Evolutionary conservation across 2,113 vertebrate genomes (phyloP).

Genomic region (Coptodon bakossiorum): DNA sequence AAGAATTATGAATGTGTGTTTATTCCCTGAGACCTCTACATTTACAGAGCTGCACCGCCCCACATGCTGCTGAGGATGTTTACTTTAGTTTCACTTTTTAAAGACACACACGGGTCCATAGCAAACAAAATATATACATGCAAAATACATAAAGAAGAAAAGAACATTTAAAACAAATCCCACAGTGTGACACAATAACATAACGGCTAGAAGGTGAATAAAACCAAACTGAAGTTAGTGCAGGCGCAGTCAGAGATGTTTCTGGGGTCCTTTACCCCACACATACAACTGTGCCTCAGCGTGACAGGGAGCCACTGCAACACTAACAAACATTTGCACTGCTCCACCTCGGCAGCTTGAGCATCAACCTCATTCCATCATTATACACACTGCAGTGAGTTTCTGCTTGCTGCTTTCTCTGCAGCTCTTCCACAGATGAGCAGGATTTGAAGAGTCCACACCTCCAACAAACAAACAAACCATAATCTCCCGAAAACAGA

Average conservation of each 20-base stretch:
- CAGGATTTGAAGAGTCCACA: not conserved
- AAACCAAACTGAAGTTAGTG: not conserved
- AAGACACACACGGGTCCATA: not conserved
- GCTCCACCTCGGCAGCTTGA: not conserved
- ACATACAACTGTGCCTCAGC: not conserved
- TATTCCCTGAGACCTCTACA: not conserved
- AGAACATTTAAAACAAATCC: not conserved
- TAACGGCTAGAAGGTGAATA: not conserved
- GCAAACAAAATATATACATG: not conserved
- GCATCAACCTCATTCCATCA: not conserved
- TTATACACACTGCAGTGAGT: not conserved
- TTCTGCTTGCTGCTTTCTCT: not conserved
- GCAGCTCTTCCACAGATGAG: not conserved
- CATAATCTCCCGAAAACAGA: not conserved
- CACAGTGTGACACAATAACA: not conserved
- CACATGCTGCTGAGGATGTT: not conserved
- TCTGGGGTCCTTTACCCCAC: not conserved
- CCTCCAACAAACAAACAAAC: fast-evolving
- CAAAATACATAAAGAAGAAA: not conserved
- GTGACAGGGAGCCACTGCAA: not conserved
- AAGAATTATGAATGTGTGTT: not conserved
- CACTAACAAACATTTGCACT: not conserved
- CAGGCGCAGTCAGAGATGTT: not conserved
- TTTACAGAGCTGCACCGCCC: not conserved
- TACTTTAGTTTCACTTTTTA: not conserved